Evolutionary conservation across 2,797 vertebrate genomes (phyloP), one percentile per base, ranked within the genome.

Genomic region (Petrocephalus schoutedeni): DNA sequence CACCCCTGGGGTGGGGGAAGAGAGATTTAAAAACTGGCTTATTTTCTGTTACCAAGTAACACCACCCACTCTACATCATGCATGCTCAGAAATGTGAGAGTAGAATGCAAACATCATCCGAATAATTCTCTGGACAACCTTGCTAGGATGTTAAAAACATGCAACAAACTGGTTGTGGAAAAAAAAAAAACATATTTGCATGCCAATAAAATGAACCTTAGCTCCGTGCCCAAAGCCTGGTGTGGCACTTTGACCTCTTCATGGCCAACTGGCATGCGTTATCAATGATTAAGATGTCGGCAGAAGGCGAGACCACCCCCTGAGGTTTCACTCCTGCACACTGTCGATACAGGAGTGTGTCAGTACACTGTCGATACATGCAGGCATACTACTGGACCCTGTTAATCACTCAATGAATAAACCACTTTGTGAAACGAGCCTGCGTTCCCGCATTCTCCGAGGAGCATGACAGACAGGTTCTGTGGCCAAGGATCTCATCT

Each of bases 41-140:
- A 83, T 54, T 51, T 83, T 51, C 49, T 51, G 51, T 83, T 83
- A 83, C 45, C 49, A 83, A 83, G 45, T 83, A 83, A 83, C 80
- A 83, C 83, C 49, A 56, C 74, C 74, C 51, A 85, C 51, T 51
- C 51, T 32, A 54, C 53, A 56, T 14, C 51, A 51, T 83, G 4
- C 80, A 83, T 36, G 53, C 41, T 83, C n/a, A 28, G 32, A 71
- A 51, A 51, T 51, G n/a, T 54, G 23, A 54, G 51, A 83, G 51
- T 16, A 19, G 10, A 85, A 56, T 51, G 12, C 83, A 85, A 85
- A 21, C 83, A 54, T 85, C 21, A 9, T 71, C 28, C 28, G 23
- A 56, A 54, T 85, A 57, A 85, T 28, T 54, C 28, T 28, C 5
- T 36, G 21, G 51, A 85, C 23, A 85, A 7, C 51, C 45, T 54